These are phyloP conservation scores for Heliocidaris erythrogramma DNA, from an alignment of 35 echinoderm and acorn worm genomes.

Conservation along the genomic window DNA sequence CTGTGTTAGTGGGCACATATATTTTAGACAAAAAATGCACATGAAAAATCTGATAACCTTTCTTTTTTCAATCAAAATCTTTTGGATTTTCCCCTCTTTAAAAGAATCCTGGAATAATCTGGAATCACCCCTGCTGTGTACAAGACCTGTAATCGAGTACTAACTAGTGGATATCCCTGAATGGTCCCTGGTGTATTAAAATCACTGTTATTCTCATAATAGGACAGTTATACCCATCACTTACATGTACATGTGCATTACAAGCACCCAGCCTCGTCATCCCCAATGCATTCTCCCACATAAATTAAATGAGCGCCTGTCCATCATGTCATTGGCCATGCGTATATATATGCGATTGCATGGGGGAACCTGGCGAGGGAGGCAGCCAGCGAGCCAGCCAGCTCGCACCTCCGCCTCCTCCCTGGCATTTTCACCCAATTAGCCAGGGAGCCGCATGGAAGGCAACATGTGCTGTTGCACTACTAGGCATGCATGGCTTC, in stretches of 20 bases:
- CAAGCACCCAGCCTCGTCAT: not conserved
- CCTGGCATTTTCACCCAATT: not conserved
- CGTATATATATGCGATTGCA: not conserved
- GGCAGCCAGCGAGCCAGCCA: not conserved
- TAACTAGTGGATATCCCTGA: too few species aligned
- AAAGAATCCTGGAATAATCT: too few species aligned
- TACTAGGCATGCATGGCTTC: too few species aligned
- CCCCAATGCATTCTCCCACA: not conserved
- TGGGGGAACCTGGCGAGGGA: not conserved
- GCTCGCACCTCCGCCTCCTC: not conserved
- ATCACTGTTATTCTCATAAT: not conserved
- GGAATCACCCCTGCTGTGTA: too few species aligned
- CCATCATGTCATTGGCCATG: not conserved
- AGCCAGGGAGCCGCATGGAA: not conserved
- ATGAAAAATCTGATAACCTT: too few species aligned
- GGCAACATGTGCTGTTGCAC: not conserved
- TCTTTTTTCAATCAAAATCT: too few species aligned
- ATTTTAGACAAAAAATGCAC: too few species aligned
- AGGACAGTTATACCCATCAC: not conserved
- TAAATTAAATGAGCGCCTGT: not conserved
- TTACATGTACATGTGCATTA: not conserved
- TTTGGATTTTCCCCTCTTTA: too few species aligned
- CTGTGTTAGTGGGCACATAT: too few species aligned
- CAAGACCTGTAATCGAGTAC: too few species aligned
- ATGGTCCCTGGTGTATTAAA: too few species aligned